Evolutionary conservation across 2,113 vertebrate genomes (phyloP).

Genomic region (Oophaga pumilio): DNA sequence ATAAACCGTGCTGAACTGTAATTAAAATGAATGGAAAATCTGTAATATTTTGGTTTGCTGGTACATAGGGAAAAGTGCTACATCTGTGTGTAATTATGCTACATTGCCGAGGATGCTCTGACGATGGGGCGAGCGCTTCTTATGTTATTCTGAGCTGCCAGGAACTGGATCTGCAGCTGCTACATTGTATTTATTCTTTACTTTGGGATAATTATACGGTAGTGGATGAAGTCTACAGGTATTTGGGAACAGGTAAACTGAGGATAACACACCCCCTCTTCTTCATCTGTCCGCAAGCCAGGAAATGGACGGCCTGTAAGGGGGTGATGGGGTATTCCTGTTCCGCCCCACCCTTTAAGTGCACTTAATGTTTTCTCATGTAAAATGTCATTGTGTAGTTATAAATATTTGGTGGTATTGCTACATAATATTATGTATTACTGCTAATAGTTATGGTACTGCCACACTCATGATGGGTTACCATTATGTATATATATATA

Average conservation of each 20-base stretch:
- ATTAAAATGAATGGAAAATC: slow-evolving; percentile 33
- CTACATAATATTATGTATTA: too few relatives aligned
- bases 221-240: neutral
- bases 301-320: neutral
- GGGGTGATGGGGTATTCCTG: too few relatives aligned
- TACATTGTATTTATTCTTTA: neutral
- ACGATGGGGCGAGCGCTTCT: neutral
- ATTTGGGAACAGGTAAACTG: neutral
- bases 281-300: too few relatives aligned
- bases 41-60: neutral
- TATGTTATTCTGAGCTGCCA: neutral
- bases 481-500: too few relatives aligned
- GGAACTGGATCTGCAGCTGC: neutral
- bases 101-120: slow-evolving; percentile 9
- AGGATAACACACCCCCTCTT: neutral
- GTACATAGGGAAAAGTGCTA: neutral
- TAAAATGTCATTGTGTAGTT: too few relatives aligned
- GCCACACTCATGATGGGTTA: too few relatives aligned
- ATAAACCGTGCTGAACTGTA: neutral
- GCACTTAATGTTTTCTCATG: too few relatives aligned
- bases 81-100: slow-evolving; percentile 18
- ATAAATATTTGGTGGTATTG: too few relatives aligned
- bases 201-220: neutral
- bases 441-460: too few relatives aligned
- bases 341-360: too few relatives aligned